Evolutionary conservation across 2,888 invertebrate genomes (phyloP).

Genomic region (Melangyna quadrimaculata): DNA sequence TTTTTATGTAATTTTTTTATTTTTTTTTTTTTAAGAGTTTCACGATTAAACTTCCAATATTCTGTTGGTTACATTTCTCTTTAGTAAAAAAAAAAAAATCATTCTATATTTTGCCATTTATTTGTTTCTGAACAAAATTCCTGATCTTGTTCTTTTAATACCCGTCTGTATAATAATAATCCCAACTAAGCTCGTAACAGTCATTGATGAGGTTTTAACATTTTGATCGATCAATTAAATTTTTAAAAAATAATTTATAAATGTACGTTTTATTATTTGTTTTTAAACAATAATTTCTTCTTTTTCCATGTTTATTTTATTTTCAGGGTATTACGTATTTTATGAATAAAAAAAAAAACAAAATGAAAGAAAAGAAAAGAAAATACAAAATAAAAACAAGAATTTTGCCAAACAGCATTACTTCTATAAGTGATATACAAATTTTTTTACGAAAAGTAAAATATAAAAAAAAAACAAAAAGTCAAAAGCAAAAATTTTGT

Average conservation of each 20-base stretch:
- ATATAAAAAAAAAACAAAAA: conserved; percentile 6
- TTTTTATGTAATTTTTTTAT: too few species aligned
- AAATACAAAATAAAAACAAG: background rate
- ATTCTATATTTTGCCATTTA: too few species aligned
- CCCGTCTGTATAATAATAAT: background rate
- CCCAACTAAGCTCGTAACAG: background rate
- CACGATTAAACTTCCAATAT: too few species aligned
- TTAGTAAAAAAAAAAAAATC: too few species aligned
- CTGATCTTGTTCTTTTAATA: background rate
- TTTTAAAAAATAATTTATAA: background rate
- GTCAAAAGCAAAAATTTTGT: conserved; percentile 1
- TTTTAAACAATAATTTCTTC: background rate
- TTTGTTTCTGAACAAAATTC: too few species aligned
- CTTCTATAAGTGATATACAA: conserved; percentile 37
- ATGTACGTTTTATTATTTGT: background rate
- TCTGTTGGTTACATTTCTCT: too few species aligned
- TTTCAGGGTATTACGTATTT: conserved; percentile 22
- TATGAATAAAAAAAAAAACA: conserved; percentile 4
- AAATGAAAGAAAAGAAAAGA: background rate
- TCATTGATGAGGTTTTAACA: background rate
- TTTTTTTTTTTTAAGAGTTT: too few species aligned
- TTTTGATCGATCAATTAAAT: background rate
- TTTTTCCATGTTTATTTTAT: conserved; percentile 3
- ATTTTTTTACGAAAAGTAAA: conserved; percentile 8
- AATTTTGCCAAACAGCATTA: conserved; percentile 58